phyloP scores from a whole-genome alignment of 2,888 invertebrate species.

The Dasypolia templi region DNA sequence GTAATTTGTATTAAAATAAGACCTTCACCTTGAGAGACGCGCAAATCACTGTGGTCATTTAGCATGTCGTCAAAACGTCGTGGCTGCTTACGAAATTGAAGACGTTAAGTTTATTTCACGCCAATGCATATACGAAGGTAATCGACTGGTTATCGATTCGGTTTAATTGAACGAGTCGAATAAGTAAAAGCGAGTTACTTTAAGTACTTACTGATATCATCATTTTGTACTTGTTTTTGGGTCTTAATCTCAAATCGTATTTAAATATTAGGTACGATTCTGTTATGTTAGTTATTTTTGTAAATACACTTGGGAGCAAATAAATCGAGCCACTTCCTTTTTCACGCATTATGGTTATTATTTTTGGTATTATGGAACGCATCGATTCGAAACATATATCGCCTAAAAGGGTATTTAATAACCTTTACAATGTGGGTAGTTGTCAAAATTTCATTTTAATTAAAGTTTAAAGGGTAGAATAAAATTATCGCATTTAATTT shows the following conservation, averaged over 20 bases:
- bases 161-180: constrained; percentile 20
- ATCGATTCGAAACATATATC: no score
- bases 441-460: no score
- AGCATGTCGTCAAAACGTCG: constrained; percentile 4
- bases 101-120: constrained; percentile 24
- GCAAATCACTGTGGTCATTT: constrained; percentile 23
- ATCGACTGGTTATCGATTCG: constrained; percentile 27
- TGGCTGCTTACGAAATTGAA: constrained; percentile 7
- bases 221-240: constrained; percentile 15
- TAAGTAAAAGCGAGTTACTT: constrained; percentile 25
- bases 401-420: no score
- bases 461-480: no score
- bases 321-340: no score
- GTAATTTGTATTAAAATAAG: constrained; percentile 23
- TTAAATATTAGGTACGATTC: neutral
- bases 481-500: no score
- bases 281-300: neutral
- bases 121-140: constrained; percentile 8
- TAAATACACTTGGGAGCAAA: no score
- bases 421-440: no score
- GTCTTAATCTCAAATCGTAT: constrained; percentile 5
- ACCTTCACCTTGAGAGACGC: constrained; percentile 50
- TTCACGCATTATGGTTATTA: no score
- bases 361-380: no score
- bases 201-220: constrained; percentile 20